Percentiles rank a stretch among this genome's conserved stretches.
These are phyloP conservation scores for Lutraria lutraria DNA, from an alignment of 2,888 invertebrate species.

Conservation along the genomic window DNA sequence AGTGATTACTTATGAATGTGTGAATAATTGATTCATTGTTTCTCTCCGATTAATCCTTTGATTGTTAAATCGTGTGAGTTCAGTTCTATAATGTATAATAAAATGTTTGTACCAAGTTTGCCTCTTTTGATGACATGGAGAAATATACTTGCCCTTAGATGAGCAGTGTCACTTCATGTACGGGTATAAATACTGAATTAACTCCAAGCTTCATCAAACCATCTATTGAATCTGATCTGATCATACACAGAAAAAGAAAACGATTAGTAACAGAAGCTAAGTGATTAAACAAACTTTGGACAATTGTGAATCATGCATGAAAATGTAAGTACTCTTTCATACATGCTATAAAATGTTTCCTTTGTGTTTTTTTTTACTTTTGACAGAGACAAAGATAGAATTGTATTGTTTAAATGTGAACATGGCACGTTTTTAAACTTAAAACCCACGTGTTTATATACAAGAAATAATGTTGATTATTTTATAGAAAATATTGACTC, in stretches of 20 bases:
- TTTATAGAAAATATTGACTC: too few species aligned
- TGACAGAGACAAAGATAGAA: too few species aligned
- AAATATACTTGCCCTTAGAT: conserved; percentile 27
- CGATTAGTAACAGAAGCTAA: conserved; percentile 17
- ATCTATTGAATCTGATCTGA: not conserved
- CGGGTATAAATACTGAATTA: conserved; percentile 33
- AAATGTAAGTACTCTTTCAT: conserved; percentile 50
- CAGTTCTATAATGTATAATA: conserved; percentile 33
- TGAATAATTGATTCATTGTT: conserved; percentile 44
- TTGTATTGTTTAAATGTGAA: too few species aligned
- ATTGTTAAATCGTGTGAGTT: conserved; percentile 51
- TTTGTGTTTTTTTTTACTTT: too few species aligned
- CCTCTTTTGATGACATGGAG: conserved; percentile 19
- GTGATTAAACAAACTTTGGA: not conserved
- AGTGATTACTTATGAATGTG: conserved; percentile 51
- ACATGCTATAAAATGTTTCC: too few species aligned
- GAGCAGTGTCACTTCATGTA: conserved; percentile 26
- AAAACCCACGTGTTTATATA: too few species aligned
- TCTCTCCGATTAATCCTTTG: conserved; percentile 22
- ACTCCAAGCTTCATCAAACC: conserved; percentile 37
- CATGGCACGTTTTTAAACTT: too few species aligned
- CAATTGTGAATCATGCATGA: conserved; percentile 50
- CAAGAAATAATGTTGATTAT: too few species aligned
- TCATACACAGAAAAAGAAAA: not conserved
- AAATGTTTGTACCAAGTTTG: conserved; percentile 34